Base-by-base conservation (phyloP, 2,888 invertebrate genomes). In the Brachynemurus nebulosus region DNA sequence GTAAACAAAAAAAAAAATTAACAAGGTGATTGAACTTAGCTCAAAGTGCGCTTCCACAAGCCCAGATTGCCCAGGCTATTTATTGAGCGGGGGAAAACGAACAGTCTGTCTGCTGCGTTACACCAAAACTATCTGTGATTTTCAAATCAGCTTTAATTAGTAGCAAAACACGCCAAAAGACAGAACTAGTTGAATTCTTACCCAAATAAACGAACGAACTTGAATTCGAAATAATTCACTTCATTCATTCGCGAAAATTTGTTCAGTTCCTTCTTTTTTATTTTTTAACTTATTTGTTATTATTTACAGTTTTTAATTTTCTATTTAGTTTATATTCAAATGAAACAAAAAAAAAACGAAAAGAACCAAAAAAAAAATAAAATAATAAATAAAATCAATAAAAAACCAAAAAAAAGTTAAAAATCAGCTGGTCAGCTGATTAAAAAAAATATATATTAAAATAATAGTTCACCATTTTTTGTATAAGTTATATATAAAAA, bases 121-220 rank as follows among this genome's bases (percentile, higher is more conserved):
- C 17, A 38, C 38, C 9, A 40, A 17, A 40, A 40, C 40, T 40
- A 17, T 40, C 40, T 40, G 40, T 40, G 40, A 40, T 40, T 27
- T 12, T 16, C 25, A 25, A 40, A 19, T 40, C 40, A 40, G 40
- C 40, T 40, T 40, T 40, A 40, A 39, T 11, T n/a, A 12, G n/a
- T 19, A 39, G 11, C 14, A 39, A 39, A 11, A 20, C n/a, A 17
- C 11, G 36, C 36, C 36, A 40, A 40, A 40, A 40, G 4, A 37
- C 17, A 40, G 14, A 12, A 14, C 21, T 12, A 14, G n/a, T n/a
- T n/a, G 5, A 27, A 27, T 27, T n/a, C 9, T n/a, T n/a, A 27
- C 27, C 12, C 27, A n/a, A 27, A 30, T 30, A 30, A n/a, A n/a
- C 14, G n/a, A 30, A 30, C 7, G n/a, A n/a, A 4, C 30, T 12